Conservation (phyloP, 2,797 vertebrate species). For the Gallinago stenura region DNA sequence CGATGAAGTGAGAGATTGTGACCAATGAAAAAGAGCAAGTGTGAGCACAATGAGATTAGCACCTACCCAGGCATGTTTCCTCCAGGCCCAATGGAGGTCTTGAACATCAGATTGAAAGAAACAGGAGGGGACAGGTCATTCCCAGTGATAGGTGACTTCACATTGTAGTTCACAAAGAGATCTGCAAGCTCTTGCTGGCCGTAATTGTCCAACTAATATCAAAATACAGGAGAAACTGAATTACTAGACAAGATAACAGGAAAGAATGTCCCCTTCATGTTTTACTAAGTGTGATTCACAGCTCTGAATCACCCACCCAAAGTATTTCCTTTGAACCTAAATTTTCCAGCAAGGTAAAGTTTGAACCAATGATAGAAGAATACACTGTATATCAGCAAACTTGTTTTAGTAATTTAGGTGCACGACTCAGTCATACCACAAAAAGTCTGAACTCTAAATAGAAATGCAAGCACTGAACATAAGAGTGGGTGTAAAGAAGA, state of each 20-base stretch:
- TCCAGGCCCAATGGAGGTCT: constrained; percentile 97
- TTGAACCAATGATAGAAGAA: background rate
- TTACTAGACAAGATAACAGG: background rate
- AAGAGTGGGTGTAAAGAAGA: constrained; percentile 29
- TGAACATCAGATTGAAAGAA: constrained; percentile 98
- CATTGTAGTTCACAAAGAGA: constrained; percentile 95
- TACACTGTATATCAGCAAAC: background rate
- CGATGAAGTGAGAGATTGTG: too few species aligned
- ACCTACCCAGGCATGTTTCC: constrained; percentile 95
- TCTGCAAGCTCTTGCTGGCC: constrained; percentile 92
- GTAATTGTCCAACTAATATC: constrained; percentile 92
- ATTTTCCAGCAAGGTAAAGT: background rate
- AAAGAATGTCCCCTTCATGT: background rate
- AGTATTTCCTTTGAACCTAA: background rate
- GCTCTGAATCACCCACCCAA: background rate
- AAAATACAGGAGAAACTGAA: constrained; percentile 12
- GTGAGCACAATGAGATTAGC: background rate
- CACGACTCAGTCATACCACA: background rate
- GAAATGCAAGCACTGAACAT: background rate
- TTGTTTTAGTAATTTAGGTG: background rate
- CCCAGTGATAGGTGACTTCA: constrained; percentile 94
- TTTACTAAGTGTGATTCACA: background rate
- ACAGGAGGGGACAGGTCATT: constrained; percentile 94
- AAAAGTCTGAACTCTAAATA: background rate
- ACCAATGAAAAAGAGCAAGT: background rate